Conservation (phyloP, 23 tunicate genomes). For the Phallusia fumigata region DNA sequence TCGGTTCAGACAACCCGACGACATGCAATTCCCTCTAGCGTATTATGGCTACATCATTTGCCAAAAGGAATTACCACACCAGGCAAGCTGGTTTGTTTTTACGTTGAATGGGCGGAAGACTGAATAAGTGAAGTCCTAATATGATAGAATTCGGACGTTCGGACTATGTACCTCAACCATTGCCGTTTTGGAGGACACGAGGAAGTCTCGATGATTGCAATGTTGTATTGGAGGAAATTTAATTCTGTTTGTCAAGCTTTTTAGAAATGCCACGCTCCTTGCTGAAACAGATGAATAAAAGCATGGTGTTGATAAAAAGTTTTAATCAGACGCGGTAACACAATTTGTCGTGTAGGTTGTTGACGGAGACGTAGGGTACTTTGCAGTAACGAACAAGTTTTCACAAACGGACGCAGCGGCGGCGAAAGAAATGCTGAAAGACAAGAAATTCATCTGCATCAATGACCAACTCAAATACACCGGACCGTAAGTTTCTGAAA, state of each 20-base stretch:
- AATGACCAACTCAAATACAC: neutral
- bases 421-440: neutral
- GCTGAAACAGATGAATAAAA: no score
- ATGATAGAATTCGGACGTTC: no score
- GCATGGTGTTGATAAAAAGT: neutral
- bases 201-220: no score
- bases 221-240: no score
- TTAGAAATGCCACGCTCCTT: no score
- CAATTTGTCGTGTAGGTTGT: neutral
- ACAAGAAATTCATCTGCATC: constrained; percentile 7
- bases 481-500: neutral
- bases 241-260: no score
- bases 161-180: no score
- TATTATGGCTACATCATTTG: constrained; percentile 14
- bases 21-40: constrained; percentile 22
- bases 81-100: neutral
- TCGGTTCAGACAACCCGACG: constrained; percentile 20
- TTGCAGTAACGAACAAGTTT: neutral
- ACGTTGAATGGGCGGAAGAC: no score
- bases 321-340: neutral
- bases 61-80: neutral
- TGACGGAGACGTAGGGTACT: neutral
- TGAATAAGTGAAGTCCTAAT: no score
- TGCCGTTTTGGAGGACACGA: no score
- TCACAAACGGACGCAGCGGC: neutral